These are phyloP conservation scores for Eupeodes corollae DNA, from an alignment of 1,140 invertebrate species.

Conservation along the genomic window DNA sequence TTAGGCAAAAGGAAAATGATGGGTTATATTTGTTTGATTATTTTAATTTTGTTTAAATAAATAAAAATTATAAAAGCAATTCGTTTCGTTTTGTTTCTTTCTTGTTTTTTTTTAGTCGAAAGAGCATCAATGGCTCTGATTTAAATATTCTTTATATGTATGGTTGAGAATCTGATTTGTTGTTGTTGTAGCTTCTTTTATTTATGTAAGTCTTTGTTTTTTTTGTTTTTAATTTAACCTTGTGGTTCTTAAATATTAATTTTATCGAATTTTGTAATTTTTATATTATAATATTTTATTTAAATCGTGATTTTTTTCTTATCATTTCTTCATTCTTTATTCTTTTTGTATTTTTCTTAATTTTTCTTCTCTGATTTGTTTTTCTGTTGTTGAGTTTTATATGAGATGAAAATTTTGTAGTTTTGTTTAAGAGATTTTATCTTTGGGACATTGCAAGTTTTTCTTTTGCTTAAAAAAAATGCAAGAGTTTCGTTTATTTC, in stretches of 20 bases:
- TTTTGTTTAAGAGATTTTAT: slow-evolving; percentile 11
- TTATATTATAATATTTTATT: background rate
- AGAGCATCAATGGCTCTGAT: background rate
- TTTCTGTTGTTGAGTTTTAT: slow-evolving; percentile 19
- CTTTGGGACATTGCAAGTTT: too few species aligned
- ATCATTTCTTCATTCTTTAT: slow-evolving; percentile 1
- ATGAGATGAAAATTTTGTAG: slow-evolving; percentile 25
- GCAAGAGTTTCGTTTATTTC: too few species aligned
- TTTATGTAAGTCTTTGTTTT: too few species aligned
- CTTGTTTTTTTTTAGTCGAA: too few species aligned
- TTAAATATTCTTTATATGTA: background rate
- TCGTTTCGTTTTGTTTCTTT: too few species aligned
- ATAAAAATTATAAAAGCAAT: too few species aligned
- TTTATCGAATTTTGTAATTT: background rate
- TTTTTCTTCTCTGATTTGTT: slow-evolving; percentile 11
- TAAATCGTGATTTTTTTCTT: slow-evolving; percentile 3
- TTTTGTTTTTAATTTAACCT: background rate
- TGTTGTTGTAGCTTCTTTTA: too few species aligned
- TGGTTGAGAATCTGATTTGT: too few species aligned
- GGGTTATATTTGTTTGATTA: too few species aligned
- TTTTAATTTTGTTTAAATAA: too few species aligned
- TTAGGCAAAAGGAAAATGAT: too few species aligned
- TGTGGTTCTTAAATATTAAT: background rate
- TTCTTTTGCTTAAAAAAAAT: too few species aligned
- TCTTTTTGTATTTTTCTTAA: slow-evolving; percentile 7